These are phyloP conservation scores for Oryzias woworae DNA, from an alignment of 2,113 vertebrate species.

Conservation along the genomic window DNA sequence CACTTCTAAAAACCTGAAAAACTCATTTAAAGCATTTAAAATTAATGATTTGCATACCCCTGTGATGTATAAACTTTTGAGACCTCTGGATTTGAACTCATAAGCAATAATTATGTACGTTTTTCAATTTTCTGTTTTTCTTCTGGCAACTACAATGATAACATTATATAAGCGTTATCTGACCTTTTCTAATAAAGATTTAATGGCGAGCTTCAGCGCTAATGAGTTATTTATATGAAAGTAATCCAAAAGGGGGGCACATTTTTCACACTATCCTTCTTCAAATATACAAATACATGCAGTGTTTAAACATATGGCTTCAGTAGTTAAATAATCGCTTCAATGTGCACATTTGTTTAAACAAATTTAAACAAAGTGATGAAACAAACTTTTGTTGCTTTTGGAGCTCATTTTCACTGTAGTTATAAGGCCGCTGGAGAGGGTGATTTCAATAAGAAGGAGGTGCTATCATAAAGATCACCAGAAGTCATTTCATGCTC, in stretches of 20 bases:
- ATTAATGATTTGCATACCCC: no score
- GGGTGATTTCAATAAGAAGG: slow-evolving; percentile 60
- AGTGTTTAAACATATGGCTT: no score
- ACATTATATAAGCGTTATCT: neutral
- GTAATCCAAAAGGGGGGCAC: no score
- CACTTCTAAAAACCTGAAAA: no score
- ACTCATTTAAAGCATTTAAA: no score
- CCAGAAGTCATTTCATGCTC: slow-evolving; percentile 71
- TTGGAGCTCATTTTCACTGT: slow-evolving; percentile 48
- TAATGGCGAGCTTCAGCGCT: no score
- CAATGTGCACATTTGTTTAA: no score
- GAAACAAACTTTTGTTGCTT: slow-evolving; percentile 32
- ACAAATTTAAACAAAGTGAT: neutral
- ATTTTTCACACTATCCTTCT: no score
- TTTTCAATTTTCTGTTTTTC: neutral
- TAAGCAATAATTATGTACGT: neutral
- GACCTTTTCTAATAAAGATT: neutral
- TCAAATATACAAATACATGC: no score
- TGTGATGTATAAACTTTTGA: no score
- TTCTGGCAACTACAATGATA: neutral
- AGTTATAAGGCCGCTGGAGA: slow-evolving; percentile 30
- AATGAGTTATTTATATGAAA: neutral
- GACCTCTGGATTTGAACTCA: no score
- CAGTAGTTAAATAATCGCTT: no score
- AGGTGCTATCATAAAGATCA: slow-evolving; percentile 63